These are phyloP conservation scores for Cheumatopsyche charites DNA, from an alignment of 1,140 invertebrate species.

Conservation along the genomic window DNA sequence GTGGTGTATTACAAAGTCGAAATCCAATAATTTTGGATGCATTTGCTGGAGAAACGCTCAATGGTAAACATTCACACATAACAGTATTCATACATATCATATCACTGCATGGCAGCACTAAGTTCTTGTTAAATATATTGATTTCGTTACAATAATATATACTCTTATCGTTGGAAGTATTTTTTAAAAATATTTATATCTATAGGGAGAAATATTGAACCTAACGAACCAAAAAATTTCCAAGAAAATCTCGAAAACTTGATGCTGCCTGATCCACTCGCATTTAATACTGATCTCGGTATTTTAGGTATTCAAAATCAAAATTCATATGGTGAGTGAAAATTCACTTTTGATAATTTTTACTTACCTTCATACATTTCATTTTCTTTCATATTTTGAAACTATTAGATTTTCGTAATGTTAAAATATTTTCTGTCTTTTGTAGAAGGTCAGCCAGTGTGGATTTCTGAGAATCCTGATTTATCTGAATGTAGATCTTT, in stretches of 20 bases:
- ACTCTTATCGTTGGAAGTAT: not conserved
- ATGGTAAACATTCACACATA: constrained; percentile 29
- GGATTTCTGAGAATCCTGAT: constrained; percentile 81
- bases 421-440: not conserved
- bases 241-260: constrained; percentile 49
- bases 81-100: not conserved
- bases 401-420: not conserved
- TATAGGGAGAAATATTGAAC: constrained; percentile 56
- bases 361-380: not conserved
- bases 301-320: constrained; percentile 20
- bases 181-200: constrained; percentile 16
- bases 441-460: constrained; percentile 61
- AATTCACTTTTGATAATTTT: not conserved
- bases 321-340: constrained; percentile 30
- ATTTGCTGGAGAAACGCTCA: constrained; percentile 40
- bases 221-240: constrained; percentile 57
- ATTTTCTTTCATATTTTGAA: not conserved
- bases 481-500: constrained; percentile 89
- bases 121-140: constrained; percentile 4
- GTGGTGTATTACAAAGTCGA: constrained; percentile 23
- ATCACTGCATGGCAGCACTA: constrained; percentile 4
- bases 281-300: constrained; percentile 50
- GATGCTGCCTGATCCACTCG: constrained; percentile 52
- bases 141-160: not conserved
- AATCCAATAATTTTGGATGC: constrained; percentile 40